A percentile compares a stretch with the other conserved stretches of the same genome.
Evolutionary conservation across 2,888 invertebrate species (phyloP).

Genomic region (Archips xylosteana): DNA sequence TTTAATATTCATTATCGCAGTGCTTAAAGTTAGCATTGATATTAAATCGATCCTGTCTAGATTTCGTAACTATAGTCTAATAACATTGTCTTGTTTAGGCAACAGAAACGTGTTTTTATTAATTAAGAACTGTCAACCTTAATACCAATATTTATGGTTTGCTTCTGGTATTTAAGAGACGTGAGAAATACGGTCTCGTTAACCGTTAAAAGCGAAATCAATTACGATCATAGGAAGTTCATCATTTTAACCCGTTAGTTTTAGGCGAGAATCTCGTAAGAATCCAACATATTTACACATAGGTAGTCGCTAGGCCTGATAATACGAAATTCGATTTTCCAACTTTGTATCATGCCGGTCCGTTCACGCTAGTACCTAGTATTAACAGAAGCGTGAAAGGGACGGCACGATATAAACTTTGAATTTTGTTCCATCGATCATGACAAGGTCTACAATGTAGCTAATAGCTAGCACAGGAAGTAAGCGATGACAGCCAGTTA

Average conservation of each 20-base stretch:
- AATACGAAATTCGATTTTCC: too few relatives aligned
- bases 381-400: too few relatives aligned
- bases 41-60: conserved; percentile 24
- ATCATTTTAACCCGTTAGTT: conserved; percentile 3
- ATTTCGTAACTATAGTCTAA: conserved; percentile 28
- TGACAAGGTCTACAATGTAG: not conserved
- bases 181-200: conserved; percentile 11
- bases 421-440: too few relatives aligned
- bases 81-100: conserved; percentile 21
- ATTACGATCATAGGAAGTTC: conserved; percentile 13
- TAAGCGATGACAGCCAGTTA: not conserved
- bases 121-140: conserved; percentile 26
- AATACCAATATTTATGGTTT: conserved; percentile 25
- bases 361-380: too few relatives aligned
- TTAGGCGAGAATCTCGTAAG: not conserved
- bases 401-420: too few relatives aligned
- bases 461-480: not conserved
- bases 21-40: conserved; percentile 9
- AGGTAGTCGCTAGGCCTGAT: too few relatives aligned
- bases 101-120: conserved; percentile 24
- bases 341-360: too few relatives aligned
- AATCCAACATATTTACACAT: conserved; percentile 10
- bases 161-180: conserved; percentile 5
- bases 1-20: conserved; percentile 24
- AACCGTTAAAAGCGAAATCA: conserved; percentile 14